Evolutionary conservation across 92 coral and sea anemone genomes (phyloP).

Genomic region (Parazoanthus swiftii): DNA sequence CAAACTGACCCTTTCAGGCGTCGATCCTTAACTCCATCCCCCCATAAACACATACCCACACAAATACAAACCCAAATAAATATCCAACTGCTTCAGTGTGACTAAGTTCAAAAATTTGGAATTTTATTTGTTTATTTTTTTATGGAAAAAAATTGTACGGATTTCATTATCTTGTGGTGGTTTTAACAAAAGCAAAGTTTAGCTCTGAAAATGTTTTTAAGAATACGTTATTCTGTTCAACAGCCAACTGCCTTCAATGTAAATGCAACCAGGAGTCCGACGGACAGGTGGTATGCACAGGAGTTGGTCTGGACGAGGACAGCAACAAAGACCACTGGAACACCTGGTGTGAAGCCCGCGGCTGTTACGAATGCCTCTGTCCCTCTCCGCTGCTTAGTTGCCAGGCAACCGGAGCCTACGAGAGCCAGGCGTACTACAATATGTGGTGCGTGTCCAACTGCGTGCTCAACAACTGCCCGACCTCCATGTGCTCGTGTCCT

Average conservation of each 20-base stretch:
- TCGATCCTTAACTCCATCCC: no score
- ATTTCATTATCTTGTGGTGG: no score
- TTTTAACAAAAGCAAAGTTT: neutral
- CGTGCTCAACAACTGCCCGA: neutral
- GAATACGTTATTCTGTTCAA: neutral
- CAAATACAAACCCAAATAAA: no score
- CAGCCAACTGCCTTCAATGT: neutral
- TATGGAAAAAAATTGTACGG: no score
- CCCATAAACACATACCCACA: no score
- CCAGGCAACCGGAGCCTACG: slow-evolving; percentile 12
- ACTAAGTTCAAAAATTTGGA: no score
- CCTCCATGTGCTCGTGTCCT: neutral
- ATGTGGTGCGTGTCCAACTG: slow-evolving; percentile 29
- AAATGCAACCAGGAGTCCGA: neutral
- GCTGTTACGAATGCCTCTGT: neutral
- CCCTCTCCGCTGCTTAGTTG: slow-evolving; percentile 1
- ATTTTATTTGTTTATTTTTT: no score
- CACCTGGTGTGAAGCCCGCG: neutral
- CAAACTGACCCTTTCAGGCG: no score
- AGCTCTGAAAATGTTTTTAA: no score
- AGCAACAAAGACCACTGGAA: neutral
- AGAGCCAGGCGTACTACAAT: neutral
- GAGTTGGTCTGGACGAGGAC: neutral
- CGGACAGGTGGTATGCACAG: neutral
- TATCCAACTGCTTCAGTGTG: neutral